phyloP scores from a whole-genome alignment of 1,140 invertebrate species.

The Lepidurus packardi region DNA sequence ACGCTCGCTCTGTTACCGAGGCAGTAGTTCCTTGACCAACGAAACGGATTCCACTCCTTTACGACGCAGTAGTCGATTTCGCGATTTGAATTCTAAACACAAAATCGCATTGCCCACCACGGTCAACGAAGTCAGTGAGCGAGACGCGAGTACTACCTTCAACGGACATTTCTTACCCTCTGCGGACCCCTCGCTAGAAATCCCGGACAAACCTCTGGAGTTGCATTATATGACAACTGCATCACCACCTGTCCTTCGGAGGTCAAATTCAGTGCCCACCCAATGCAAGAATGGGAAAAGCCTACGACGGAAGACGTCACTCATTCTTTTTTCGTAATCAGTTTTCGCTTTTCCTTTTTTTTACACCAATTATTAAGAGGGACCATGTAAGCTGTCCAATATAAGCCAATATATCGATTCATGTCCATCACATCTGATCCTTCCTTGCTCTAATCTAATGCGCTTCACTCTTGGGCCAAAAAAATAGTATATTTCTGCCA shows the following conservation, averaged over 20 bases:
- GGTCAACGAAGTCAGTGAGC: conserved; percentile 15
- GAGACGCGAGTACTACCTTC: background rate
- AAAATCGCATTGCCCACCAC: background rate
- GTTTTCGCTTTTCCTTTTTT: background rate
- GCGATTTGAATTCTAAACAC: background rate
- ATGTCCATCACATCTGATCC: background rate
- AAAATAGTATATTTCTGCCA: background rate
- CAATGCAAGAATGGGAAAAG: background rate
- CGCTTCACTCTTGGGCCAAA: background rate
- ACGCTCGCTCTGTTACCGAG: background rate
- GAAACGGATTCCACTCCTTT: background rate
- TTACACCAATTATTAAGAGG: background rate
- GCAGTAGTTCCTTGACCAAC: background rate
- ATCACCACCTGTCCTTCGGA: background rate
- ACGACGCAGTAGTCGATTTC: conserved; percentile 3
- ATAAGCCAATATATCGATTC: background rate
- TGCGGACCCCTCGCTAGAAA: background rate
- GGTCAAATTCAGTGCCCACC: background rate
- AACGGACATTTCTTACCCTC: conserved; percentile 8
- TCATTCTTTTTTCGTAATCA: conserved; percentile 17
- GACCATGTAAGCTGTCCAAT: conserved; percentile 9
- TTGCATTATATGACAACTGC: background rate
- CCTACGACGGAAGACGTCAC: background rate
- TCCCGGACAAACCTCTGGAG: background rate
- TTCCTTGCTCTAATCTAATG: background rate